A percentile compares a stretch with the other conserved stretches of the same genome.
These are phyloP conservation scores for Discoglossus pictus DNA, from an alignment of 2,797 vertebrate species.

Conservation along the genomic window DNA sequence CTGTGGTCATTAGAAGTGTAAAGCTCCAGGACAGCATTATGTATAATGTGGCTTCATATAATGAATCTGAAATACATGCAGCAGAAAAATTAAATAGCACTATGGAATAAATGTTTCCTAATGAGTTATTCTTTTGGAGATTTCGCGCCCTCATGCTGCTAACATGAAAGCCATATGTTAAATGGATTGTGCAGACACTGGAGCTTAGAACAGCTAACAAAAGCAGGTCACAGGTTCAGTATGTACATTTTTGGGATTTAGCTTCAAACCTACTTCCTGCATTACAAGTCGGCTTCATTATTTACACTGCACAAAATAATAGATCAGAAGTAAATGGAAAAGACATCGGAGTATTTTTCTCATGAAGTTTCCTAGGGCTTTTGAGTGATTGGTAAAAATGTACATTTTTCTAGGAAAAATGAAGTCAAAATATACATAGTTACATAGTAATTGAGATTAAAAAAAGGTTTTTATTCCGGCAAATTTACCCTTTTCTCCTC, in stretches of 20 bases:
- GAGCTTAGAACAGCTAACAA: slow-evolving; percentile 32
- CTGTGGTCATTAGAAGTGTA: slow-evolving; percentile 17
- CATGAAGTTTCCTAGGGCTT: no score
- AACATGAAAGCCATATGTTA: slow-evolving; percentile 46
- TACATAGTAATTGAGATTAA: no score
- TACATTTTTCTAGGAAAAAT: no score
- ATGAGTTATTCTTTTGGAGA: slow-evolving; percentile 37
- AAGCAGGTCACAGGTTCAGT: slow-evolving; percentile 25
- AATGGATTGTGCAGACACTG: slow-evolving; percentile 33
- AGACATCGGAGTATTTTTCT: no score
- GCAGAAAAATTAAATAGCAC: slow-evolving; percentile 19
- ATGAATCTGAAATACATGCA: slow-evolving; percentile 21
- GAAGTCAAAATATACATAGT: no score
- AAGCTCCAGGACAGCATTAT: slow-evolving; percentile 29
- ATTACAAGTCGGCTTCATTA: slow-evolving; percentile 20
- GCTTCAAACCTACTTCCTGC: slow-evolving; percentile 16
- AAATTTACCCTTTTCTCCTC: no score
- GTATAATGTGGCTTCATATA: slow-evolving; percentile 33
- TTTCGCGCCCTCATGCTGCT: slow-evolving; percentile 23
- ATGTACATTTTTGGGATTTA: slow-evolving; percentile 20
- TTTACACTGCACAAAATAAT: background rate
- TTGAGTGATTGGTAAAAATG: no score
- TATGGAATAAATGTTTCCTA: slow-evolving; percentile 41
- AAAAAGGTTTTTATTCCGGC: no score
- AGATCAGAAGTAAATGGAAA: background rate